Percentiles rank a stretch among this genome's conserved stretches.
These are phyloP conservation scores for Drosophila insularis DNA, from an alignment of 1,140 invertebrate species.

Conservation along the genomic window DNA sequence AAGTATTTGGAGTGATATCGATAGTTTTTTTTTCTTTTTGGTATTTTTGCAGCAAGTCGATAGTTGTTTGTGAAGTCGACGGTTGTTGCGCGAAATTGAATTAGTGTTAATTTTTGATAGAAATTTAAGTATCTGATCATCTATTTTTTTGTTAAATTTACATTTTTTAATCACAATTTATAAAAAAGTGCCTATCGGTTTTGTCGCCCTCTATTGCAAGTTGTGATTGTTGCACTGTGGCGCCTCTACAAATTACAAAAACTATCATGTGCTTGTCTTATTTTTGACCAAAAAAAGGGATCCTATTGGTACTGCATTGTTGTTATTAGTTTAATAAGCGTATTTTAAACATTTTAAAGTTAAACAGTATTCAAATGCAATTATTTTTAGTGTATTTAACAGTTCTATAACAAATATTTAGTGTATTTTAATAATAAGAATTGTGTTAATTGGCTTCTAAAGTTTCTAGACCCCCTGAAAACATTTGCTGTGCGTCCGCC, in stretches of 20 bases:
- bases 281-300: neutral
- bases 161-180: no score
- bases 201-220: no score
- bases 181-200: no score
- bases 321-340: no score
- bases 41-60: neutral
- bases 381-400: neutral
- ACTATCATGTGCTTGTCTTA: neutral
- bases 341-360: neutral
- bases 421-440: neutral
- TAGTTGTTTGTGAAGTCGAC: no score
- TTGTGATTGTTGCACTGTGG: neutral
- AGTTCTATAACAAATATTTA: neutral
- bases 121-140: no score
- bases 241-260: neutral
- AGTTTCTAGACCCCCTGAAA: neutral
- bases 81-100: no score
- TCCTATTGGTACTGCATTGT: no score
- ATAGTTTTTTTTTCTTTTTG: neutral
- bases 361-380: neutral
- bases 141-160: no score
- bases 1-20: neutral
- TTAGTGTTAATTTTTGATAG: no score
- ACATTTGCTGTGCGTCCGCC: neutral
- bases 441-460: neutral